Percentiles rank a stretch among this genome's conserved stretches.
Conservation (phyloP, 2,113 vertebrate genomes). For the Limanda limanda region DNA sequence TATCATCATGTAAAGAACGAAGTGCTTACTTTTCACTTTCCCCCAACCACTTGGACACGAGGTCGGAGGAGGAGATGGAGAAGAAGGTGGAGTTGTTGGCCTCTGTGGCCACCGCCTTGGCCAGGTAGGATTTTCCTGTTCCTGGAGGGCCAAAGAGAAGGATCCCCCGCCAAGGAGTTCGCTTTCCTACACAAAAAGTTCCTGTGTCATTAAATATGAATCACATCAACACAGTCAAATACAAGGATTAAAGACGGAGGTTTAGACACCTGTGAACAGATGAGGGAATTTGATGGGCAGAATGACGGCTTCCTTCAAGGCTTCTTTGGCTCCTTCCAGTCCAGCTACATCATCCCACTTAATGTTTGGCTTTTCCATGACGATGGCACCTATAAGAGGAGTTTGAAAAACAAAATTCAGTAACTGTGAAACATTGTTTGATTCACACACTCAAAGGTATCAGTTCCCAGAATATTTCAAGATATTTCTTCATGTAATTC, state of each 20-base stretch:
- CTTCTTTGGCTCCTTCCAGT: conserved; percentile 95
- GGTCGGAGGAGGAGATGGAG: conserved; percentile 92
- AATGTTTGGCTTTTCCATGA: conserved; percentile 97
- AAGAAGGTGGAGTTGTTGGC: conserved; percentile 98
- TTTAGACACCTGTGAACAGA: conserved; percentile 88
- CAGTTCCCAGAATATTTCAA: too few species aligned
- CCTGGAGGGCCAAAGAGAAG: conserved; percentile 94
- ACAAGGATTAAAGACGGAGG: neutral
- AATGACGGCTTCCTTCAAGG: conserved; percentile 96
- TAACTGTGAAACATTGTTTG: neutral
- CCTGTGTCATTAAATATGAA: conserved; percentile 81
- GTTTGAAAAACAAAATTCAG: neutral
- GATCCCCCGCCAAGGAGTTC: conserved; percentile 95
- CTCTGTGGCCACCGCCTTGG: conserved; percentile 94
- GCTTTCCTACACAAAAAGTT: conserved; percentile 84
- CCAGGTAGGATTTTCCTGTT: conserved; percentile 94
- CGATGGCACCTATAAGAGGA: conserved; percentile 86
- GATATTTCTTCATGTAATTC: too few species aligned
- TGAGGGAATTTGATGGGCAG: conserved; percentile 98
- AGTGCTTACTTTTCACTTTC: conserved; percentile 93
- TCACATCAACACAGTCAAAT: conserved; percentile 77
- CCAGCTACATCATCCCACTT: conserved; percentile 95
- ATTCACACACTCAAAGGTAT: neutral
- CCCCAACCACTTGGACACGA: conserved; percentile 96
- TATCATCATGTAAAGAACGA: fast-evolving